Conservation (phyloP, 1,140 invertebrate genomes). For the Calliopsis andreniformis region DNA sequence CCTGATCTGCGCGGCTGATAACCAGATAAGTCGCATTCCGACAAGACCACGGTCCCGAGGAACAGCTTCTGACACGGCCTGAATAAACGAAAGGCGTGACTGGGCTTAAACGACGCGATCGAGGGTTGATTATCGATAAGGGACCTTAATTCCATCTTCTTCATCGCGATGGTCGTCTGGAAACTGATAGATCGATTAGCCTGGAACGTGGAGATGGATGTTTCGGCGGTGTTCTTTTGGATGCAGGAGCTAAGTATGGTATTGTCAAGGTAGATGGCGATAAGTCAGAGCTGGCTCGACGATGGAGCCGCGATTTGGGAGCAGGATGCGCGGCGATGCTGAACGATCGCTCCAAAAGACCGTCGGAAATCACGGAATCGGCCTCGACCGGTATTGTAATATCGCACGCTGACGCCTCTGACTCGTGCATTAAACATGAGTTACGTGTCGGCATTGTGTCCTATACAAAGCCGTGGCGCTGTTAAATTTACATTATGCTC, state of each 20-base stretch:
- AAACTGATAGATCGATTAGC: no score
- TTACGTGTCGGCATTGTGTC: slow-evolving; percentile 61
- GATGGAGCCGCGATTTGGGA: slow-evolving; percentile 26
- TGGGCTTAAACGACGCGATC: neutral
- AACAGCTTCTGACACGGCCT: neutral
- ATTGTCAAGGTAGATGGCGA: neutral
- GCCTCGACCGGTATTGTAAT: slow-evolving; percentile 55
- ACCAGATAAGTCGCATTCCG: slow-evolving; percentile 22
- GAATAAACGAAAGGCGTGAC: neutral
- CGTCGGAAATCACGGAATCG: slow-evolving; percentile 49
- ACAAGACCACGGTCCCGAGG: neutral
- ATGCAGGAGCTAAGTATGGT: no score
- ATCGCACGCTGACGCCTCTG: slow-evolving; percentile 62
- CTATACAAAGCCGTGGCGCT: slow-evolving; percentile 37
- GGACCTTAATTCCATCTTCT: neutral
- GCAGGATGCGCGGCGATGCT: slow-evolving; percentile 8
- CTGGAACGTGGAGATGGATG: no score
- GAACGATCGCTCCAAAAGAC: slow-evolving; percentile 51
- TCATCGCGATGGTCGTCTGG: no score
- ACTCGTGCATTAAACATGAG: slow-evolving; percentile 69
- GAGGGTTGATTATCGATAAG: neutral
- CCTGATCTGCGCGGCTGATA: slow-evolving; percentile 18
- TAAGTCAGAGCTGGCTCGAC: neutral
- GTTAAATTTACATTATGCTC: slow-evolving; percentile 67
- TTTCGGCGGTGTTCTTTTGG: no score